phyloP scores from a whole-genome alignment of 1,140 invertebrate species.

The Periplaneta americana region DNA sequence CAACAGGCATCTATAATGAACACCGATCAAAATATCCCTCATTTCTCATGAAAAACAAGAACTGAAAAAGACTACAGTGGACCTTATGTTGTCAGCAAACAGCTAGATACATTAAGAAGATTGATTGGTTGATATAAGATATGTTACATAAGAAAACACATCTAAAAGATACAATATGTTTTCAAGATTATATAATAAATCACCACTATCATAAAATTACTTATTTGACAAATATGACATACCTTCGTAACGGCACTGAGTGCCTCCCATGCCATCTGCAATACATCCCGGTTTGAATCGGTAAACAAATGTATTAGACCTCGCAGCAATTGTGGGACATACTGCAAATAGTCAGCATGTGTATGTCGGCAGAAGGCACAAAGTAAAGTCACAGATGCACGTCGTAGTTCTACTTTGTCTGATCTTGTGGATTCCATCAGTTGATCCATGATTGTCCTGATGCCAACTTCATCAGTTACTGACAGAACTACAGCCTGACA shows the following conservation, averaged over 20 bases:
- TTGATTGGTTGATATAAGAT: too few species aligned
- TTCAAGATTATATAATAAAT: too few species aligned
- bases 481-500: conserved; percentile 91
- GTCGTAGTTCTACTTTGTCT: conserved; percentile 49
- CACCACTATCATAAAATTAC: background rate
- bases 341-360: conserved; percentile 77
- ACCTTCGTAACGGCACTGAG: conserved; percentile 85
- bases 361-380: conserved; percentile 87
- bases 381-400: conserved; percentile 80
- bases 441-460: conserved; percentile 84
- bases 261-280: conserved; percentile 85
- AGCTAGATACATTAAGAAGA: too few species aligned
- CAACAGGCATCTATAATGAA: too few species aligned
- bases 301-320: conserved; percentile 83
- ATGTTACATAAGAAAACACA: too few species aligned
- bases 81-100: too few species aligned
- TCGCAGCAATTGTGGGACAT: conserved; percentile 82
- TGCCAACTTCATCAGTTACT: conserved; percentile 79
- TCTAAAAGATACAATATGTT: too few species aligned
- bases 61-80: too few species aligned
- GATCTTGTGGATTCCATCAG: conserved; percentile 74
- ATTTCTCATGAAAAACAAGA: too few species aligned
- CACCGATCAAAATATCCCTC: too few species aligned
- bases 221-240: background rate
- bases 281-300: conserved; percentile 71